Conservation (phyloP, 2,888 invertebrate species). For the Thereva unica region DNA sequence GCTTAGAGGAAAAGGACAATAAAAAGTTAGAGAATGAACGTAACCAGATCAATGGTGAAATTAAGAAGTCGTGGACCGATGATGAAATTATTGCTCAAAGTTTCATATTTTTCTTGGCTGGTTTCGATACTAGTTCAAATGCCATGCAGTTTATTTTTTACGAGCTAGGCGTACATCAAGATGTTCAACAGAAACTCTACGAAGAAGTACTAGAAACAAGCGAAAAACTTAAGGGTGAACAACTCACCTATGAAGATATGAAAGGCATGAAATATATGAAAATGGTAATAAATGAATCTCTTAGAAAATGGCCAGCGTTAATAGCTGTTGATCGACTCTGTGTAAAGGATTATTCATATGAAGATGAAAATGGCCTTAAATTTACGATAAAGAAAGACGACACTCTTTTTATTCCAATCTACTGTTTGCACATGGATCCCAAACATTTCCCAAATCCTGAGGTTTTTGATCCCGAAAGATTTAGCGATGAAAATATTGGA, state of each 20-base stretch:
- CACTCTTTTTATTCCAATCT: slow-evolving; percentile 54
- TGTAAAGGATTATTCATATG: no score
- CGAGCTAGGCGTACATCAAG: no score
- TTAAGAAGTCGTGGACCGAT: background rate
- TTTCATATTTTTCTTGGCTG: no score
- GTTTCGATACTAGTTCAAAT: no score
- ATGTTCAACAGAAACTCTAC: slow-evolving; percentile 49
- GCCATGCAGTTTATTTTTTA: no score
- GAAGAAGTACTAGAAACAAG: slow-evolving; percentile 62
- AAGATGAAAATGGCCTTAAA: no score
- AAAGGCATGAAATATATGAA: no score
- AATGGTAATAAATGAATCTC: no score
- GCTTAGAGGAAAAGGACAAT: slow-evolving; percentile 55
- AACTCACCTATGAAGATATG: slow-evolving; percentile 61
- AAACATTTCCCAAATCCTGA: slow-evolving; percentile 5
- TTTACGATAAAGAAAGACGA: slow-evolving; percentile 48
- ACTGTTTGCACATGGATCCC: slow-evolving; percentile 60
- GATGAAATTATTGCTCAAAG: slow-evolving; percentile 16
- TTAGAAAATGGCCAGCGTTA: no score
- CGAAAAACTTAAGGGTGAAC: slow-evolving; percentile 56
- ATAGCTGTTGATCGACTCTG: no score
- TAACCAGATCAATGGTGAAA: slow-evolving; percentile 36
- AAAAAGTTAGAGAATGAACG: background rate
- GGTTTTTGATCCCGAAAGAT: no score
- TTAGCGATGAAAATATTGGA: no score